A percentile compares a stretch with the other conserved stretches of the same genome.
Conservation (phyloP, 53 echinoderm and acorn worm genomes). For the Crossaster papposus region DNA sequence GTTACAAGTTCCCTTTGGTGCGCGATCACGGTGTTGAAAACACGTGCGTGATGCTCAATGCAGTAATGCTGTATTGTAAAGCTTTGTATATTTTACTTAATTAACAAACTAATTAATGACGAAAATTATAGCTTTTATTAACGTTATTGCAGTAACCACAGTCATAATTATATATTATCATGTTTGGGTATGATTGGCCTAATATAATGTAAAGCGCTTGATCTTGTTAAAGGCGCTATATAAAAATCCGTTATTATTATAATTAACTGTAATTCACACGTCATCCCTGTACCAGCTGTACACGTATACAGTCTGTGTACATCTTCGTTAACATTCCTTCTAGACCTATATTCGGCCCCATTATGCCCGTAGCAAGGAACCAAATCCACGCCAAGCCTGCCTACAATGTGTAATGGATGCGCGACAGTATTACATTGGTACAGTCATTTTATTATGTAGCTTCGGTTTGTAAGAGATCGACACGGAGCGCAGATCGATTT, state of each 20-base stretch:
- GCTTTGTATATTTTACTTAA: too few relatives aligned
- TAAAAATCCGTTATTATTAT: too few relatives aligned
- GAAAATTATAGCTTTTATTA: not conserved
- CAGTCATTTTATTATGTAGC: not conserved
- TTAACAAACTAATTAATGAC: not conserved
- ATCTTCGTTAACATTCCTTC: not conserved
- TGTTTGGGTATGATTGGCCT: not conserved
- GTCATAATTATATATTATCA: not conserved
- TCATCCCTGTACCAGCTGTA: too few relatives aligned
- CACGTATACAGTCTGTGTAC: not conserved
- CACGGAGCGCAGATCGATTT: not conserved
- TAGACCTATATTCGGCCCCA: not conserved
- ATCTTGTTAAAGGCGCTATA: too few relatives aligned
- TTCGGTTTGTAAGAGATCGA: not conserved
- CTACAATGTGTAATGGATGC: constrained; percentile 1
- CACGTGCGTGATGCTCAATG: too few relatives aligned
- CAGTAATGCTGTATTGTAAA: too few relatives aligned
- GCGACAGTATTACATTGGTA: not conserved
- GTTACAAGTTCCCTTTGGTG: too few relatives aligned
- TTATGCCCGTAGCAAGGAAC: not conserved
- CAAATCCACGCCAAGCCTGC: not conserved
- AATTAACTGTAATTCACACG: too few relatives aligned
- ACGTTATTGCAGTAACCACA: too few relatives aligned
- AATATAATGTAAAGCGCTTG: not conserved
- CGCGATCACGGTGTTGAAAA: too few relatives aligned